Base-by-base conservation (phyloP, 1,140 invertebrate species). In the Hormaphis cornu region DNA sequence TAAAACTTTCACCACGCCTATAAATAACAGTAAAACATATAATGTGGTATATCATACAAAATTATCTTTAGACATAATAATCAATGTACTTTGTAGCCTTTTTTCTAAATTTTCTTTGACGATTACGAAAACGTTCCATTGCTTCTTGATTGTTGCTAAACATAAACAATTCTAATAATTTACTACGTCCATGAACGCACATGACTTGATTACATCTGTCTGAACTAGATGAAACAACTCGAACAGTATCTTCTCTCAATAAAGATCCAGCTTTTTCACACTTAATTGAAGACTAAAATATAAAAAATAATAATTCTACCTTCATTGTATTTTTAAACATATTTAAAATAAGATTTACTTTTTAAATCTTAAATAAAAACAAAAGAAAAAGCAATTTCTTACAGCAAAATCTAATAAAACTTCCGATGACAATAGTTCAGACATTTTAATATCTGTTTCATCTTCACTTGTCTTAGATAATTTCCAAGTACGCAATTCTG, bases 401-500 rank as follows among this genome's bases (percentile, higher is more conserved):
- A 82, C 81, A 70, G 78, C 73, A 66, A 80, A 82, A 71, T 84
- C 83, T 48, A 81, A 79, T 66, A 86, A 82, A 66, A 85, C 82
- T 76, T 84, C 81, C 69, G 74, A 71, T 78, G 75, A 24, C 9
- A 71, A 58, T 33, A 69, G 52, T 35, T 59, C 52, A n/a, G 28
- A 59, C 50, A 71, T 46, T 66, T 44, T 71, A 74, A 81, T 77
- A 70, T 81, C 78, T 71, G 79, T 76, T 18, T 81, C 76, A 73
- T 81, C 80, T 69, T 82, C 77, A 46, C 78, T 79, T 37, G 54
- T 61, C 14, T 70, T 69, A 10, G 53, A 24, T 72, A 89, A 78
- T 76, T 87, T 88, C 86, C 90, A 98, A 1, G 97, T 87, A 73
- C 87, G 80, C 50, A 98, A 79, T 78, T 93, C 88, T 74, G 84